These are phyloP conservation scores for Endotricha flammealis DNA, from an alignment of 2,888 invertebrate genomes.

Conservation along the genomic window DNA sequence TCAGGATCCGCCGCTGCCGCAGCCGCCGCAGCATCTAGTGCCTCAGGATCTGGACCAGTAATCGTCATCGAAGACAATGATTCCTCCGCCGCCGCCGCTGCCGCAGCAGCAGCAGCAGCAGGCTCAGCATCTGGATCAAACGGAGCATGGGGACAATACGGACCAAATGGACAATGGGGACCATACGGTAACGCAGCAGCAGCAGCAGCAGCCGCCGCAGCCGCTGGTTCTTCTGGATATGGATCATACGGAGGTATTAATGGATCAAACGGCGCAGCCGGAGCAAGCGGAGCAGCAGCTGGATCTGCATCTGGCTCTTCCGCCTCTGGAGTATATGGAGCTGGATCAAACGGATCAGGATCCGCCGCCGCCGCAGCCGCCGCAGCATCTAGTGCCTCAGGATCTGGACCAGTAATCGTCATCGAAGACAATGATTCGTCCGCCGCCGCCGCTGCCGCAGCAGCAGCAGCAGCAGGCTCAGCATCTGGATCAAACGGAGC, in stretches of 20 bases:
- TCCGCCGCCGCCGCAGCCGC: too few species aligned
- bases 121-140: too few species aligned
- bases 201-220: background rate
- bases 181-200: too few species aligned
- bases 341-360: too few species aligned
- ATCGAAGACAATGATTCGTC: too few species aligned
- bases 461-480: constrained; percentile 5
- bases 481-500: background rate
- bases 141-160: background rate
- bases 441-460: too few species aligned
- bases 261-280: constrained; percentile 8
- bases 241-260: constrained; percentile 1
- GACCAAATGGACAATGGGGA: constrained; percentile 2
- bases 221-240: background rate
- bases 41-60: too few species aligned
- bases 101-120: background rate
- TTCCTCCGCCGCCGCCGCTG: background rate
- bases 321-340: too few species aligned
- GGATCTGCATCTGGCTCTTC: background rate
- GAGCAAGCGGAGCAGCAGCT: constrained; percentile 5
- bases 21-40: background rate
- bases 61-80: too few species aligned
- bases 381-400: too few species aligned
- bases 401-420: too few species aligned
- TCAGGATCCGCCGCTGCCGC: too few species aligned